Percentiles rank a stretch among this genome's conserved stretches.
Conservation (phyloP, 2,113 vertebrate genomes). For the Gobius niger region DNA sequence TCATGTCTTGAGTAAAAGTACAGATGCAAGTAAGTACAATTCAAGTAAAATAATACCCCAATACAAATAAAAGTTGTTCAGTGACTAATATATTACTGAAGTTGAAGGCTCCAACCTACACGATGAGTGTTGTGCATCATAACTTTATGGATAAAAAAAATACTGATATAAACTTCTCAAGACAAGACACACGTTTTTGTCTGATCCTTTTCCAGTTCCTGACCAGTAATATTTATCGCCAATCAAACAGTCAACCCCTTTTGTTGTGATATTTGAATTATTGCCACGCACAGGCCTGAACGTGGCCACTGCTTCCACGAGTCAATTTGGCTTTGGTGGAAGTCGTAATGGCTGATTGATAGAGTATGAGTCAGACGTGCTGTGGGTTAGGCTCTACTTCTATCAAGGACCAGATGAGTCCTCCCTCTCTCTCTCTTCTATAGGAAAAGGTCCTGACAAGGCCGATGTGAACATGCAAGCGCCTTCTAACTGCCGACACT, state of each 20-base stretch:
- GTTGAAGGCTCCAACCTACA: too few relatives aligned
- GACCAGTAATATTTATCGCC: too few relatives aligned
- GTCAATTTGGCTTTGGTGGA: constrained; percentile 65
- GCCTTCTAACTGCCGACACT: constrained; percentile 39
- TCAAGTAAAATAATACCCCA: too few relatives aligned
- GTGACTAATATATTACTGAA: too few relatives aligned
- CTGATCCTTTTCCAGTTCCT: too few relatives aligned
- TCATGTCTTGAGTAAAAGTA: too few relatives aligned
- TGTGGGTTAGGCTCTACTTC: constrained; percentile 45
- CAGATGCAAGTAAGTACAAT: too few relatives aligned
- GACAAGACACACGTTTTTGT: too few relatives aligned
- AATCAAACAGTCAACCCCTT: background rate
- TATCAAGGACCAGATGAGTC: constrained; percentile 60
- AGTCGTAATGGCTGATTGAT: constrained; percentile 61
- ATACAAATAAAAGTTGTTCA: too few relatives aligned
- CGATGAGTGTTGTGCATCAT: too few relatives aligned
- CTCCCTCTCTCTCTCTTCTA: constrained; percentile 22
- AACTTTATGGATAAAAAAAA: too few relatives aligned
- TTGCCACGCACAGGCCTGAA: constrained; percentile 41
- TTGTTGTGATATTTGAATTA: constrained; percentile 68
- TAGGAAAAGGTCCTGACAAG: constrained; percentile 27
- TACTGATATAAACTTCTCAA: too few relatives aligned
- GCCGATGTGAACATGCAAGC: constrained; percentile 11
- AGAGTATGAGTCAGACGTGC: constrained; percentile 48
- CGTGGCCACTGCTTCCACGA: constrained; percentile 54